Evolutionary conservation across 2,888 invertebrate species (phyloP), one percentile per base, ranked within the genome.

Genomic region (Cerceris ruficornis): DNA sequence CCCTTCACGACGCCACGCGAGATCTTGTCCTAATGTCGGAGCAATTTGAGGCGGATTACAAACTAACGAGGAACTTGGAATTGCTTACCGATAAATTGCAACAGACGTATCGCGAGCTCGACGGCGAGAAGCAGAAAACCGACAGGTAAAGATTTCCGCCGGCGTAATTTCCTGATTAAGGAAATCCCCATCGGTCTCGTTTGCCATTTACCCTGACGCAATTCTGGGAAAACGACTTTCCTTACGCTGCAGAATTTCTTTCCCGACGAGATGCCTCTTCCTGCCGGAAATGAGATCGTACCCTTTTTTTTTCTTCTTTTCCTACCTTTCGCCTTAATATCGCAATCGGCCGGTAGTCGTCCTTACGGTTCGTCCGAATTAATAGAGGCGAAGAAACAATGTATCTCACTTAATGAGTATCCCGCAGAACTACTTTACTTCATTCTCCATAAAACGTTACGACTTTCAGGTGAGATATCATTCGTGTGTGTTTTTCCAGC

Each of bases 41-140:
- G 92, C 98, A 98, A 92, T 98, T 98, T 91, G 98, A 98, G 92
- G 98, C 98, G 0, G 98, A 98, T 93, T 98, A 98, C 93, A 98
- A 98, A 91, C 93, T 98, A 85, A 98, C 98, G 0, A 96, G 98
- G 90, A 98, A 98, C 92, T 93, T 99, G 87, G 98, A 98, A 93
- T 95, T 98, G 77, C 94, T 98, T 11, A 98, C 98, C 28, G 98
- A 98, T 91, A 98, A 98, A 93, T 94, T 98, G 76, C 98, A 98
- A 91, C 98, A 98, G 92, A 98, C 98, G 0, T 98, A 98, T 93
- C 94, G 98, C 77, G 98, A 98, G 91, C 93, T 98, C 88, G 98
- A 98, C 88, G 96, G 96, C 55, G 98, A 98, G 93, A 98, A 98
- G 92, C 96, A 97, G 93, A 98, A 98, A 93, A 98, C 98, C 49